Base-by-base conservation (phyloP, 2,888 invertebrate species). In the Drosophila maculinotata region DNA sequence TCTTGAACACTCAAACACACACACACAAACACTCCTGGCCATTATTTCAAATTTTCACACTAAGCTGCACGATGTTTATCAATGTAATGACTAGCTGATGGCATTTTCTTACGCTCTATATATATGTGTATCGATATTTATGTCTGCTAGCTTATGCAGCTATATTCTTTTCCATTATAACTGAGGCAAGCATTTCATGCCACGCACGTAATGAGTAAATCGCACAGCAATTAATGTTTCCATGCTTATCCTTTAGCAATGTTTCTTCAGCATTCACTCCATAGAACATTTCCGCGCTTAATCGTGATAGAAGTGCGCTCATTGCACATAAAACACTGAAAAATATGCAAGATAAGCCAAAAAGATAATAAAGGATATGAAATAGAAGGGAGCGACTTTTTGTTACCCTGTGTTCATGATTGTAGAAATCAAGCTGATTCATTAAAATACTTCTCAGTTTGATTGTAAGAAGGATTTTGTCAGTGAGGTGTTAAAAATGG, bases 221-320 rank as follows among this genome's bases (percentile, higher is more conserved):
- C 66, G 73, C 68, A 68, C 41, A 58, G 62, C 72, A 84, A 78
- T 84, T 87, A 83, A 84, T 64, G 67, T 69, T 69, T 67, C 52
- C 57, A 60, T 51, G 63, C 63, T 59, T 68, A 51, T 76, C 49
- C 47, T 54, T 57, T 57, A 14, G 39, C 38, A 26, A 66, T 30
- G 9, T 33, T 31, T 23, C 36, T 38, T 23, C 35, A 23, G 12
- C 26, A 47, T 35, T 39, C 25, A 41, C 26, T 28, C 26, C 31
- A 25, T 28, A 14, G 12, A 30, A 15, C 33, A 58, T 41, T 47
- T 65, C 44, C 47, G 23, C 12, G 45, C 39, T 51, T 60, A 44
- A 51, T 62, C 25, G 30, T 12, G 25, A 44, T 31, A 36, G 30
- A 10, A 14, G 26, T 48, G 35, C 30, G 33, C 39, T 26, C 7